Base-by-base conservation (phyloP, 2,113 vertebrate species). In the Rhinoderma darwinii region DNA sequence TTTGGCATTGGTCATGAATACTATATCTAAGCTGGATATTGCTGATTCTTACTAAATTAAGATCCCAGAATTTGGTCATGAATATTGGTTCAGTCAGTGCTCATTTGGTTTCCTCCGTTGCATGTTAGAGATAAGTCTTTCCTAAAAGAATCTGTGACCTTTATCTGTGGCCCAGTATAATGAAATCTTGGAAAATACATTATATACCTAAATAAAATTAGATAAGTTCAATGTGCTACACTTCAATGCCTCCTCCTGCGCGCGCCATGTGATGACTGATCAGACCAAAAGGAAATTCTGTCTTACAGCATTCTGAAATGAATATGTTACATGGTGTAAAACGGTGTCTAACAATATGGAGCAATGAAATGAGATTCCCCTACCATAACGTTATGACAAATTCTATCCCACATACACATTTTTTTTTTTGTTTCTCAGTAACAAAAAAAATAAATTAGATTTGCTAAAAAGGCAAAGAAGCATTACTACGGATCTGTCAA, bases 391-490 rank as follows among this genome's bases (percentile, higher is more conserved):
- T 77, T 47, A 77, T 77, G 61, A 86, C 77, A 86, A 86, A 59
- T 47, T 44, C 68, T 51, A 43, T 47, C 54, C 68, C 37, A 27
- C 70, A 32, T 63, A 50, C 51, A 47, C 27, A 66, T n/a, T 76
- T 84, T 86, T 32, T n/a, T 50, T 81, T 75, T 50, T 86, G 72
- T 77, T 63, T 81, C 30, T 79, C 59, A 80, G 43, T 81, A 37
- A 75, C 82, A 84, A 72, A 72, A 76, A 41, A 76, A 77, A 84
- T 78, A 39, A 82, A 87, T 88, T 25, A 84, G 54, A 82, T 88
- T 84, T 88, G 43, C 88, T 84, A 87, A 10, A 3, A 84, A 74
- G 75, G 41, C 14, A 61, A 66, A 78, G 25, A 54, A 83, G 77
- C 0, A 50, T 75, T 22, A 17, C 51, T n/a, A 63, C 27, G 25